Evolutionary conservation across 2,888 invertebrate genomes (phyloP).

Genomic region (Ormia ochracea): DNA sequence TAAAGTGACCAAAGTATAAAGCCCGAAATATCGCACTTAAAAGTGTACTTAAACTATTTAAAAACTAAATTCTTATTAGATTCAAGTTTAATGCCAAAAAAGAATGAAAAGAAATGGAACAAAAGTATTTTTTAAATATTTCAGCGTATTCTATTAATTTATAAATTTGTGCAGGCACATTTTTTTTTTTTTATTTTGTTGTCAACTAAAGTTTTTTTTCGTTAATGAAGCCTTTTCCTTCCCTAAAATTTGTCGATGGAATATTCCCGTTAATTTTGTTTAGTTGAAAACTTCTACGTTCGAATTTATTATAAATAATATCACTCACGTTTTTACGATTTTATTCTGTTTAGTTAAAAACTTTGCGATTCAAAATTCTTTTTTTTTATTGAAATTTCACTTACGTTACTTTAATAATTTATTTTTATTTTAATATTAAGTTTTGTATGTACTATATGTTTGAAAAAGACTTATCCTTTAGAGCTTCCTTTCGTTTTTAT

Average conservation of each 20-base stretch:
- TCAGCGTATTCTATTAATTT: conserved; percentile 38
- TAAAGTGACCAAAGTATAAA: conserved; percentile 9
- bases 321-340: conserved; percentile 29
- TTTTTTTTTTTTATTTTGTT: conserved; percentile 19
- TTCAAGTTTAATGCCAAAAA: conserved; percentile 50
- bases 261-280: neutral
- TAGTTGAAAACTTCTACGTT: no score
- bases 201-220: neutral
- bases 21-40: conserved; percentile 69
- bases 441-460: conserved; percentile 54
- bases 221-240: neutral
- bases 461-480: conserved; percentile 39
- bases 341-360: conserved; percentile 25
- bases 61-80: conserved; percentile 41
- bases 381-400: conserved; percentile 49
- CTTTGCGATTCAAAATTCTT: conserved; percentile 57
- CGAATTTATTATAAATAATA: no score
- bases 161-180: conserved; percentile 62
- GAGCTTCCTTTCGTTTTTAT: conserved; percentile 55
- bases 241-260: no score
- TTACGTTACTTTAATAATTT: conserved; percentile 28
- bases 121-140: conserved; percentile 52
- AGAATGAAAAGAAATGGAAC: neutral
- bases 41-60: conserved; percentile 68
- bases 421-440: conserved; percentile 33